Conservation (phyloP, 1,140 invertebrate genomes). For the Heterodera schachtii region DNA sequence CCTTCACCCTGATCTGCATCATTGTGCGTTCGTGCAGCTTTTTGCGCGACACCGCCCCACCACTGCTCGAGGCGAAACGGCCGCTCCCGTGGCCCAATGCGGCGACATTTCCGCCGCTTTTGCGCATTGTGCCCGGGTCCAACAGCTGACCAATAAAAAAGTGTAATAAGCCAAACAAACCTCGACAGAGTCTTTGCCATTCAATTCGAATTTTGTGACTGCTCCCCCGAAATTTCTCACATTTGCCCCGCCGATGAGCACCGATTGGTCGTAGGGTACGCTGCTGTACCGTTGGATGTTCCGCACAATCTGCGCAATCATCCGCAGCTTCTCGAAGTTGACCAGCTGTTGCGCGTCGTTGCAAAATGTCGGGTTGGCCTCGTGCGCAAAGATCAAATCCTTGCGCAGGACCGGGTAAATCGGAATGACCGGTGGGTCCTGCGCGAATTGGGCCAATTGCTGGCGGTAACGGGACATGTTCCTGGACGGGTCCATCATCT, state of each 20-base stretch:
- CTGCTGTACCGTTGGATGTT: conserved; percentile 73
- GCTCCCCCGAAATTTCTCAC: neutral
- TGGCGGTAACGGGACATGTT: conserved; percentile 99
- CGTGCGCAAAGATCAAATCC: conserved; percentile 95
- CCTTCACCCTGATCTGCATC: conserved; percentile 92
- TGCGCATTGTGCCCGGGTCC: conserved; percentile 26
- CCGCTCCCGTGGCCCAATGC: neutral
- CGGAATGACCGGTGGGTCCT: conserved; percentile 63
- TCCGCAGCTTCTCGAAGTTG: conserved; percentile 97
- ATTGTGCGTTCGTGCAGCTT: conserved; percentile 74
- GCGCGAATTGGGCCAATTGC: conserved; percentile 75
- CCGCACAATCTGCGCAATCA: conserved; percentile 96
- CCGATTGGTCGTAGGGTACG: conserved; percentile 66
- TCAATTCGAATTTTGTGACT: neutral
- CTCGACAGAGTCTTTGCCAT: neutral
- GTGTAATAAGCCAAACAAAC: conserved; percentile 16
- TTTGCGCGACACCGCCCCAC: conserved; percentile 45
- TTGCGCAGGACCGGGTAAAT: conserved; percentile 74
- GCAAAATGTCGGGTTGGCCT: conserved; percentile 91
- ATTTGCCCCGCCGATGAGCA: conserved; percentile 21
- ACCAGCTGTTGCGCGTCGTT: conserved; percentile 76
- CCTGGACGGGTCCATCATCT: conserved; percentile 79
- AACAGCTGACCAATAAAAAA: conserved; percentile 36
- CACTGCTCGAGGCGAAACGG: conserved; percentile 21
- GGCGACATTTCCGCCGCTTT: neutral